Conservation (phyloP, 2,888 invertebrate genomes). For the Drosophila ezoana region DNA sequence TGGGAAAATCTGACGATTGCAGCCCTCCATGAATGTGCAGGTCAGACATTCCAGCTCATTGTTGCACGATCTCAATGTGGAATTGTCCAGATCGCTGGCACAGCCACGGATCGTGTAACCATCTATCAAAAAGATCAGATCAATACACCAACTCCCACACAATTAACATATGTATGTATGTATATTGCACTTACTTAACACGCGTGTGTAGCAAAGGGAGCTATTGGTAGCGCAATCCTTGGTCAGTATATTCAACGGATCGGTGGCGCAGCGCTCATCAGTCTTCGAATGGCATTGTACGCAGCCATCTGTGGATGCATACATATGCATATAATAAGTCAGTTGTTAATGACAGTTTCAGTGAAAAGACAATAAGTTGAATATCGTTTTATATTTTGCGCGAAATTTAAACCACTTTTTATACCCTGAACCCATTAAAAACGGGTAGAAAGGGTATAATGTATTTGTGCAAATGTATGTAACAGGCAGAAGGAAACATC, state of each 20-base stretch:
- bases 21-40: conserved; percentile 77
- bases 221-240: conserved; percentile 71
- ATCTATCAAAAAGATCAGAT: conserved; percentile 51
- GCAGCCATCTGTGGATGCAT: conserved; percentile 70
- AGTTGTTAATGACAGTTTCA: too few relatives aligned
- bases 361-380: too few relatives aligned
- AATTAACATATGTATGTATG: too few relatives aligned
- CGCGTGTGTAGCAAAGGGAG: conserved; percentile 76
- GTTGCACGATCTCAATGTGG: conserved; percentile 66
- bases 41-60: conserved; percentile 81
- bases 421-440: too few relatives aligned
- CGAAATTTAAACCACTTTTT: too few relatives aligned
- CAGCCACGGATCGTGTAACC: conserved; percentile 82
- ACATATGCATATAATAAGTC: too few relatives aligned
- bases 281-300: conserved; percentile 81
- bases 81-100: conserved; percentile 74
- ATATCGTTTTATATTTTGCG: too few relatives aligned
- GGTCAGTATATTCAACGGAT: conserved; percentile 73
- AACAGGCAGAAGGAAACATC: too few relatives aligned
- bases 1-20: conserved; percentile 82
- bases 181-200: conserved; percentile 62
- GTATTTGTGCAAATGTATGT: too few relatives aligned
- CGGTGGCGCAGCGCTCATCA: conserved; percentile 79
- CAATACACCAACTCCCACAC: neutral
- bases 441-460: too few relatives aligned